Conservation (phyloP, 2,797 vertebrate genomes). For the Crenichthys baileyi region DNA sequence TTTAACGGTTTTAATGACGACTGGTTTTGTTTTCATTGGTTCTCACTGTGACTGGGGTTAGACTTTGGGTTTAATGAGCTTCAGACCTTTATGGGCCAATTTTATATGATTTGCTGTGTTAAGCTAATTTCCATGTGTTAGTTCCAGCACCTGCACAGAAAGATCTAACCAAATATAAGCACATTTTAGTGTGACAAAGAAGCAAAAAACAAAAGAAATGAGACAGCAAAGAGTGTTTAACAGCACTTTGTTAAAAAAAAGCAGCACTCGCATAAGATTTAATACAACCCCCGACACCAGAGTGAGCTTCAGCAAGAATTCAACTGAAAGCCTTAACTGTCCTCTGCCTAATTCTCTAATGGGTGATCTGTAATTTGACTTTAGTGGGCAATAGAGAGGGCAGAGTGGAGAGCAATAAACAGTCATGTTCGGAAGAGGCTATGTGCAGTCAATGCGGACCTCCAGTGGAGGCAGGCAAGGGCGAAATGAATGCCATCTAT, state of each 20-base stretch:
- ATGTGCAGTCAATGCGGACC: slow-evolving; percentile 55
- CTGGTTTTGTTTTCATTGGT: neutral
- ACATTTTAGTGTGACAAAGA: too few relatives aligned
- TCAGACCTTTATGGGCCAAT: neutral
- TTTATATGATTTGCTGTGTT: neutral
- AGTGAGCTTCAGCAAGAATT: slow-evolving; percentile 8
- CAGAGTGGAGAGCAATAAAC: slow-evolving; percentile 67
- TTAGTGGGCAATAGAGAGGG: slow-evolving; percentile 62
- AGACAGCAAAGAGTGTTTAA: neutral
- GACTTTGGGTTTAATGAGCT: neutral
- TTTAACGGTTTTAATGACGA: neutral
- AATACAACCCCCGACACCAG: slow-evolving; percentile 43
- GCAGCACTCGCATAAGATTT: slow-evolving; percentile 44
- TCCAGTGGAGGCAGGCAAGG: slow-evolving; percentile 41
- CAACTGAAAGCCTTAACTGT: slow-evolving; percentile 8
- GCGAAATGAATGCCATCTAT: slow-evolving; percentile 71
- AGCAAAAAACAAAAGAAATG: neutral
- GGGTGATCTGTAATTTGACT: slow-evolving; percentile 54
- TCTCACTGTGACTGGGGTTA: neutral
- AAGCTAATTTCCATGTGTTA: neutral
- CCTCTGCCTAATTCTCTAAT: slow-evolving; percentile 43
- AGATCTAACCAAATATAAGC: neutral
- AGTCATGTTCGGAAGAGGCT: slow-evolving; percentile 34
- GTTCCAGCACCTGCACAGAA: neutral
- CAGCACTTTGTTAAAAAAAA: slow-evolving; percentile 21